Evolutionary conservation across 1,140 invertebrate genomes (phyloP).

Genomic region (Drosophila pallidifrons): DNA sequence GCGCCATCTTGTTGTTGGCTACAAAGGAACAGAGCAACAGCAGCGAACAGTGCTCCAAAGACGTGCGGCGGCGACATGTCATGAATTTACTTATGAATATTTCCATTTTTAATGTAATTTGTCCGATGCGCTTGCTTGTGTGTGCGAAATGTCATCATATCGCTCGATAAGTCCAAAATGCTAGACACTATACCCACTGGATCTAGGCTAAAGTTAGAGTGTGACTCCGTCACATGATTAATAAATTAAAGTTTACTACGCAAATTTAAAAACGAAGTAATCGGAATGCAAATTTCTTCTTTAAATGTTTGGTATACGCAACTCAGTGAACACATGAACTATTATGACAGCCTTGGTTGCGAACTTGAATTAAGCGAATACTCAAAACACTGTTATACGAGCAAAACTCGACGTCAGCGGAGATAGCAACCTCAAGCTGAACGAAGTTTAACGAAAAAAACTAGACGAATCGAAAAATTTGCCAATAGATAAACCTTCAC

Average conservation of each 20-base stretch:
- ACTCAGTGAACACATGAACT: not conserved
- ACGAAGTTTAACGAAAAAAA: not conserved
- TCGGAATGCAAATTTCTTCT: not conserved
- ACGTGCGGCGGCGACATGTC: slow-evolving; percentile 67
- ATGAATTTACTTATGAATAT: slow-evolving; percentile 80
- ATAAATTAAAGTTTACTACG: not conserved
- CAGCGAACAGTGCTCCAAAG: slow-evolving; percentile 33
- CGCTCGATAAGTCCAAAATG: slow-evolving; percentile 12
- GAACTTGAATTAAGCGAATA: not conserved
- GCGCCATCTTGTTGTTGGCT: slow-evolving; percentile 76
- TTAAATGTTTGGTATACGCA: not conserved
- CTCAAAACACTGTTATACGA: not conserved
- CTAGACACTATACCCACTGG: not conserved
- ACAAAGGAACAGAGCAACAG: slow-evolving; percentile 50
- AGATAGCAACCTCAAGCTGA: too few species aligned
- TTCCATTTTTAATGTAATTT: slow-evolving; percentile 83
- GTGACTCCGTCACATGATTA: not conserved
- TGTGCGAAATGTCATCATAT: not conserved
- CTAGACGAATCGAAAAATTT: not conserved
- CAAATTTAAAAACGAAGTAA: not conserved
- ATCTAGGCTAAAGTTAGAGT: not conserved
- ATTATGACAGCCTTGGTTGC: not conserved
- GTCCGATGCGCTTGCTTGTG: slow-evolving; percentile 43
- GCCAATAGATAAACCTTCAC: not conserved
- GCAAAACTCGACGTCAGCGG: not conserved